A percentile compares a stretch with the other conserved stretches of the same genome.
phyloP scores from a whole-genome alignment of 2,113 vertebrate species.

The Poeciliopsis retropinna region DNA sequence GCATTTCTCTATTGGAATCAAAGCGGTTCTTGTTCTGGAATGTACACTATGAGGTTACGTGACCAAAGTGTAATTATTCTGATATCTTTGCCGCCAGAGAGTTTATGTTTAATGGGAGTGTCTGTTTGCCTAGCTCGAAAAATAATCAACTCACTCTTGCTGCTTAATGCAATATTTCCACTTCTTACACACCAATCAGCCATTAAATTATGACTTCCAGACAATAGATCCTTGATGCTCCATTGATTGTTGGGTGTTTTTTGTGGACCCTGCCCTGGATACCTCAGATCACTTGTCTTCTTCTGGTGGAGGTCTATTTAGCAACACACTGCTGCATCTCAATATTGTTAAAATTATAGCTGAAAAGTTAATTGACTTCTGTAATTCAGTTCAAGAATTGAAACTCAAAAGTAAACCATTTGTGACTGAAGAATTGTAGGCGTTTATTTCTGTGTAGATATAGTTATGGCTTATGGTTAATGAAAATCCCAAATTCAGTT shows the following conservation, averaged over 20 bases:
- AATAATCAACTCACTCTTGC: conserved; percentile 30
- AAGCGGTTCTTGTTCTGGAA: conserved; percentile 42
- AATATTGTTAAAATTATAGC: neutral
- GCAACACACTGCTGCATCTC: neutral
- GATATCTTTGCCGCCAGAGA: conserved; percentile 26
- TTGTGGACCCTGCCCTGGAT: no score
- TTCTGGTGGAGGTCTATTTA: neutral
- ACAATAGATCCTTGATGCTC: neutral
- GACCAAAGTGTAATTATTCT: conserved; percentile 63
- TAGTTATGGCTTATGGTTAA: neutral
- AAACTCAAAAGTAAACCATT: neutral
- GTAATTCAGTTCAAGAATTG: neutral
- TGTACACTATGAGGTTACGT: conserved; percentile 52
- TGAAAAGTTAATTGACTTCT: neutral
- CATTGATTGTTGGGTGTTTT: neutral
- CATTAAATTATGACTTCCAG: neutral
- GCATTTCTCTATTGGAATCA: conserved; percentile 33
- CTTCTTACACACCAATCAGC: conserved; percentile 17
- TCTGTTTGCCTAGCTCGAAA: conserved; percentile 52
- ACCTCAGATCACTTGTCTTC: neutral
- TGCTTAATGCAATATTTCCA: conserved; percentile 63
- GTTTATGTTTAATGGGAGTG: conserved; percentile 42
- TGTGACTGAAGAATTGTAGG: neutral
- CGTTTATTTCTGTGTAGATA: neutral
- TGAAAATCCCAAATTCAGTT: no score